Evolutionary conservation across 1,140 invertebrate species (phyloP).

Genomic region (Tyrophagus putrescentiae): DNA sequence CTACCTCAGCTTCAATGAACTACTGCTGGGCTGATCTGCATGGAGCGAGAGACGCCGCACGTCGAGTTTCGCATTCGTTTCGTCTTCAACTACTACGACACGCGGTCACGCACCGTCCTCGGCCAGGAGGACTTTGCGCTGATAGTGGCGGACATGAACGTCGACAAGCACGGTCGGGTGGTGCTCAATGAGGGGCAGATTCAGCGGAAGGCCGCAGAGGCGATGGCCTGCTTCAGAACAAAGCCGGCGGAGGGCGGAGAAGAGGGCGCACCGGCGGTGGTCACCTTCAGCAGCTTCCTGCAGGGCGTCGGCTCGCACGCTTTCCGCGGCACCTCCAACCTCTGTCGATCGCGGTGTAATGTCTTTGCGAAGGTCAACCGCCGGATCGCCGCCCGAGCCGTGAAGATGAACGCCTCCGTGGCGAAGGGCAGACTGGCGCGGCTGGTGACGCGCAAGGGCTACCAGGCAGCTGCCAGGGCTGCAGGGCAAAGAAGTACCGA

Average conservation of each 20-base stretch:
- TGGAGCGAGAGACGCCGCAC: slow-evolving; percentile 41
- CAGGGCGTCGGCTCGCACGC: slow-evolving; percentile 40
- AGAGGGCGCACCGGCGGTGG: too few relatives aligned
- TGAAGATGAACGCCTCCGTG: background rate
- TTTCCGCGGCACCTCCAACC: slow-evolving; percentile 41
- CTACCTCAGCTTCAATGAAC: slow-evolving; percentile 35
- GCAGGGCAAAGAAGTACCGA: background rate
- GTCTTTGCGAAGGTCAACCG: slow-evolving; percentile 7
- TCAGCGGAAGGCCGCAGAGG: background rate
- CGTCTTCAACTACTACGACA: slow-evolving; percentile 22
- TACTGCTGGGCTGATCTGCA: slow-evolving; percentile 40
- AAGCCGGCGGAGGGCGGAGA: slow-evolving; percentile 27
- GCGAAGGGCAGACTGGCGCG: background rate
- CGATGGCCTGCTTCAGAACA: background rate
- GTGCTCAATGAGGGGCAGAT: background rate
- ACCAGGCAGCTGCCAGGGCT: too few relatives aligned
- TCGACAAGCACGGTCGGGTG: background rate
- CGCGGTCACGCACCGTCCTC: background rate
- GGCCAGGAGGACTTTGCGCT: background rate
- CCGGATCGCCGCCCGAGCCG: background rate
- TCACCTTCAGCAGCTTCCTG: too few relatives aligned
- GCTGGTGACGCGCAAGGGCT: too few relatives aligned
- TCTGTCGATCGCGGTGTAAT: slow-evolving; percentile 33
- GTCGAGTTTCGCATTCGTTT: slow-evolving; percentile 12
- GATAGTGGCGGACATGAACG: background rate